A percentile compares a stretch with the other conserved stretches of the same genome.
These are phyloP conservation scores for Lates japonicus DNA, from an alignment of 2,797 vertebrate species.

Conservation along the genomic window DNA sequence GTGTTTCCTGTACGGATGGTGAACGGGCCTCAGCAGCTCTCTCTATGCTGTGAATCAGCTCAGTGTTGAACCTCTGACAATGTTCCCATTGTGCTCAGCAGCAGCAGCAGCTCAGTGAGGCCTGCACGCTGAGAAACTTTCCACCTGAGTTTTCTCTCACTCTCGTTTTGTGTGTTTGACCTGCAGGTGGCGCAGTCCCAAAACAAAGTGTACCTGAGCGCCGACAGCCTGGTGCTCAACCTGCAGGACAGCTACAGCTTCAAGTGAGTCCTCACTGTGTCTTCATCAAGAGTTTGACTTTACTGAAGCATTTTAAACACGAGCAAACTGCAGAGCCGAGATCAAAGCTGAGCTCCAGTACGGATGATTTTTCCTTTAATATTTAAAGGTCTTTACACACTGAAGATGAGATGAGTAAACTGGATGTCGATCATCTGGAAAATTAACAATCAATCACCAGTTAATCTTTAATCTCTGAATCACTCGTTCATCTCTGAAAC, in stretches of 20 bases:
- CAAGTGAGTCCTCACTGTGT: conserved; percentile 75
- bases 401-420: too few species aligned
- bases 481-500: too few species aligned
- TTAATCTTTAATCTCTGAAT: too few species aligned
- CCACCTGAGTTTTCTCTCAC: conserved; percentile 33
- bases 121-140: neutral
- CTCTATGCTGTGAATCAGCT: conserved; percentile 52
- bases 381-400: too few species aligned
- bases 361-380: too few species aligned
- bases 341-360: too few species aligned
- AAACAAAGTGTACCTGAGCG: conserved; percentile 91
- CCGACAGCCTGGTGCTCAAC: conserved; percentile 92
- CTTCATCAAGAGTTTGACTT: neutral
- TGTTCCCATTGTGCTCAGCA: conserved; percentile 29
- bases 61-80: conserved; percentile 51
- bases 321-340: too few species aligned
- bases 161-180: conserved; percentile 2
- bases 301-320: too few species aligned
- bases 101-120: neutral
- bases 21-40: conserved; percentile 28
- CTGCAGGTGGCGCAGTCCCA: conserved; percentile 89
- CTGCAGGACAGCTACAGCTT: conserved; percentile 89
- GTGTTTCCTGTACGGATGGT: conserved; percentile 16
- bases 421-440: too few species aligned
- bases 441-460: too few species aligned